Percentiles rank a stretch among this genome's conserved stretches.
These are phyloP conservation scores for Ephestia elutella DNA, from an alignment of 1,140 invertebrate species.

Conservation along the genomic window DNA sequence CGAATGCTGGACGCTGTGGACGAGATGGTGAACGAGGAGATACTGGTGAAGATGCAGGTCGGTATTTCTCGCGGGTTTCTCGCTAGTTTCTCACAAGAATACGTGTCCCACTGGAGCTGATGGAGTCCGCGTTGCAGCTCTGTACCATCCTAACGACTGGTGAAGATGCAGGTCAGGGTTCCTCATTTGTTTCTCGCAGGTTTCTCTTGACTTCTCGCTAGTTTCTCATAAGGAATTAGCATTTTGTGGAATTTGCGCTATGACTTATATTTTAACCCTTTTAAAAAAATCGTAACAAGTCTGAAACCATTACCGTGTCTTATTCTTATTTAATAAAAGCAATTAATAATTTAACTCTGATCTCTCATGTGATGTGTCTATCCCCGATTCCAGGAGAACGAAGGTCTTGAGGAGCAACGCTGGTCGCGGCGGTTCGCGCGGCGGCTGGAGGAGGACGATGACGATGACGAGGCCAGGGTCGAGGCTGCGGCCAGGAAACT, in stretches of 20 bases:
- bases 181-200: no score
- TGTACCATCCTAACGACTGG: slow-evolving; percentile 83
- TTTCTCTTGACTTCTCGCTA: no score
- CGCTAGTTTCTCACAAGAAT: slow-evolving; percentile 17
- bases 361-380: no score
- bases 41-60: slow-evolving; percentile 71
- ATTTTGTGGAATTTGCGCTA: no score
- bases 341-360: no score
- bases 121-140: slow-evolving; percentile 76
- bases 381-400: slow-evolving; percentile 27
- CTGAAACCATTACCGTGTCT: no score
- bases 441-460: slow-evolving; percentile 43
- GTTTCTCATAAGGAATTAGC: slow-evolving; percentile 18
- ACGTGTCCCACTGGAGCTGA: slow-evolving; percentile 63
- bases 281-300: no score
- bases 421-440: slow-evolving; percentile 57
- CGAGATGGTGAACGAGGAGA: slow-evolving; percentile 65
- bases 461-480: slow-evolving; percentile 14
- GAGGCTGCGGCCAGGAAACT: slow-evolving; percentile 26
- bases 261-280: no score
- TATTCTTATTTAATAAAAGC: no score
- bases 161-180: slow-evolving; percentile 63
- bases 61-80: slow-evolving; percentile 19
- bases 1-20: slow-evolving; percentile 77
- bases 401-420: slow-evolving; percentile 46